phyloP scores from a whole-genome alignment of 2,888 invertebrate genomes.

The Aphelenchoides bicaudatus region DNA sequence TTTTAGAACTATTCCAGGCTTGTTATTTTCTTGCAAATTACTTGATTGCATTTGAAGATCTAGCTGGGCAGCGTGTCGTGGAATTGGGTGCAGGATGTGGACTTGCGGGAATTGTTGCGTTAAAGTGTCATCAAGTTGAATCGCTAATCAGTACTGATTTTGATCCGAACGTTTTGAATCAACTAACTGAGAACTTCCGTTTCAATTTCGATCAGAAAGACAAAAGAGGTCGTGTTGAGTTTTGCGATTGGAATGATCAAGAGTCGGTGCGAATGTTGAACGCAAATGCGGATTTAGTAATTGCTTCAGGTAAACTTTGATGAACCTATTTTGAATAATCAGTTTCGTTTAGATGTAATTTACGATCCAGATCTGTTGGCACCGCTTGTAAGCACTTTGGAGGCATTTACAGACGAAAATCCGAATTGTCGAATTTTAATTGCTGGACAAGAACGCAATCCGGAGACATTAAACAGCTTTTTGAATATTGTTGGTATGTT shows the following conservation, averaged over 20 bases:
- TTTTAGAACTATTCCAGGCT: slow-evolving; percentile 15
- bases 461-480: slow-evolving; percentile 4
- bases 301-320: slow-evolving; percentile 23
- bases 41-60: background rate
- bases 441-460: background rate
- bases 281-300: slow-evolving; percentile 20
- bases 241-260: slow-evolving; percentile 21
- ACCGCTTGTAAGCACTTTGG: background rate
- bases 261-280: background rate
- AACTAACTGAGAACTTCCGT: slow-evolving; percentile 38
- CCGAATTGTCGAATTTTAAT: slow-evolving; percentile 1
- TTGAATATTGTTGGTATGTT: background rate
- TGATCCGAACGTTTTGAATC: slow-evolving; percentile 42
- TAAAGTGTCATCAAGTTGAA: background rate
- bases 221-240: slow-evolving; percentile 9
- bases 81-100: slow-evolving; percentile 55
- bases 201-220: slow-evolving; percentile 26
- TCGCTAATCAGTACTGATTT: slow-evolving; percentile 39
- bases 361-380: slow-evolving; percentile 35
- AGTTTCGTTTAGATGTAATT: slow-evolving; percentile 25
- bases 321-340: background rate
- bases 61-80: slow-evolving; percentile 24
- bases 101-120: slow-evolving; percentile 33
- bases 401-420: background rate
- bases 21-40: slow-evolving; percentile 23